Evolutionary conservation across 2,113 vertebrate species (phyloP).

Genomic region (Psilopsiagon aymara): DNA sequence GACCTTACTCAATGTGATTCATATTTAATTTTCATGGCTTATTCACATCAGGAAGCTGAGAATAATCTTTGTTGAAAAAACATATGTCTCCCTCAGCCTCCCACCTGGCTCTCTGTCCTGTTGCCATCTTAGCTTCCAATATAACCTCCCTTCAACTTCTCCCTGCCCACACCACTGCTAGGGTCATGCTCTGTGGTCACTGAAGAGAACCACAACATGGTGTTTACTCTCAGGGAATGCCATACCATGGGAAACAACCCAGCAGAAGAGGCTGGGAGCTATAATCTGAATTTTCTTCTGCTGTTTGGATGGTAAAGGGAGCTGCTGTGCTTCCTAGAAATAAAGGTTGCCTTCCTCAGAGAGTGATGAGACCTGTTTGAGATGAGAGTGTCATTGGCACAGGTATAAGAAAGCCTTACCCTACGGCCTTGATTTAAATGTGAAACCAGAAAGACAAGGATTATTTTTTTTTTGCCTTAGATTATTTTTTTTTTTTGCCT

Average conservation of each 20-base stretch:
- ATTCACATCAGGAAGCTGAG: neutral
- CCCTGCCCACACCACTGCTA: neutral
- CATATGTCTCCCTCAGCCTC: neutral
- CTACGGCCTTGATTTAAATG: neutral
- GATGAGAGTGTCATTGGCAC: neutral
- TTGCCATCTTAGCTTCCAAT: accelerated
- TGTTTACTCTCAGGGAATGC: neutral
- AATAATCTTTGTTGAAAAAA: neutral
- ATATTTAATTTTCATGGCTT: neutral
- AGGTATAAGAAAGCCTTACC: neutral
- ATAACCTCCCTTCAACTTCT: neutral
- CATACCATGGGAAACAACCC: neutral
- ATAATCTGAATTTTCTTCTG: neutral
- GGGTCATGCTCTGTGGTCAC: no score
- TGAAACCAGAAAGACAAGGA: neutral
- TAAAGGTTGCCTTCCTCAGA: neutral
- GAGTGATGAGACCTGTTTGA: neutral
- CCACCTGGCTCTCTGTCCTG: neutral
- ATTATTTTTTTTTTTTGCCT: neutral
- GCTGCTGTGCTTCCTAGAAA: neutral
- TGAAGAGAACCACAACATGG: accelerated
- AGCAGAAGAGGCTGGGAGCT: neutral
- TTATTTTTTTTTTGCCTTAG: no score
- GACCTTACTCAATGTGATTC: neutral
- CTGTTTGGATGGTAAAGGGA: neutral